A percentile compares a stretch with the other conserved stretches of the same genome.
These are phyloP conservation scores for Indri indri DNA, from an alignment of 2,113 vertebrate genomes.

Conservation along the genomic window DNA sequence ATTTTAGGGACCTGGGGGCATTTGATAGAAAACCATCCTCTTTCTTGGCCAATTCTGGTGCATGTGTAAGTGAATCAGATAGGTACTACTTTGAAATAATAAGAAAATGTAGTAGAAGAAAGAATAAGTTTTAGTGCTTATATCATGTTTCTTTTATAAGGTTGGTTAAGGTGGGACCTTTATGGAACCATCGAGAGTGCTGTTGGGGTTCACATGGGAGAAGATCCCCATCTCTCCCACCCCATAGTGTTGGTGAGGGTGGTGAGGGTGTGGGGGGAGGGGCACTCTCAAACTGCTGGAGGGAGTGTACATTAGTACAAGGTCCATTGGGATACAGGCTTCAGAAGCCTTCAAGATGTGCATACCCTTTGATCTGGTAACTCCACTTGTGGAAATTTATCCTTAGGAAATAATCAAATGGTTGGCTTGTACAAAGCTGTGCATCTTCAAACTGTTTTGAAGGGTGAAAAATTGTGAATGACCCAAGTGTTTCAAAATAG, in stretches of 20 bases:
- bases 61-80: neutral
- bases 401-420: neutral
- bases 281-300: neutral
- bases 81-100: neutral
- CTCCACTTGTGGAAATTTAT: neutral
- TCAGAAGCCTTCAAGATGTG: neutral
- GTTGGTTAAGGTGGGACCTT: neutral
- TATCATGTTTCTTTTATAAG: constrained; percentile 34
- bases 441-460: neutral
- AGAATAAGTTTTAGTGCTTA: neutral
- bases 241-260: neutral
- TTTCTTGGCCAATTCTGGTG: neutral
- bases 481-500: neutral
- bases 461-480: neutral
- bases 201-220: neutral
- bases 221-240: neutral
- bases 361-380: neutral
- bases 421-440: neutral
- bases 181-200: neutral
- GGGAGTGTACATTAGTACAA: neutral
- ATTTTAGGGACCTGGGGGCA: neutral
- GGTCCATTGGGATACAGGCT: neutral
- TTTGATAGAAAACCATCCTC: neutral
- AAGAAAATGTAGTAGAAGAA: neutral
- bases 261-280: neutral